phyloP scores from a whole-genome alignment of 2,888 invertebrate species.

The Oscheius sp. region DNA sequence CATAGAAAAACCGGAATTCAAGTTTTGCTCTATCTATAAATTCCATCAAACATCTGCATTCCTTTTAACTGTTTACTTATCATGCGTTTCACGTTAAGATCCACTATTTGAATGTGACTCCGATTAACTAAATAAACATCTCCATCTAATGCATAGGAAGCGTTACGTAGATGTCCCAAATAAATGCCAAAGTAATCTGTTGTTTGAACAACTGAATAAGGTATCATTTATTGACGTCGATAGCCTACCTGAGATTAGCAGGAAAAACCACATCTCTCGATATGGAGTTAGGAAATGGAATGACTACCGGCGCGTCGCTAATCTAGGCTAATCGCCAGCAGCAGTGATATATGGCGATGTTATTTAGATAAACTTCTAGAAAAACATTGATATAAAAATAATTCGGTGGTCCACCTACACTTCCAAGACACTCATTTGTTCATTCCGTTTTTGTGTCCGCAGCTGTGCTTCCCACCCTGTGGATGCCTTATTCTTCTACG shows the following conservation, averaged over 20 bases:
- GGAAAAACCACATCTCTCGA: no score
- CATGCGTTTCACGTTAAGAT: conserved; percentile 32
- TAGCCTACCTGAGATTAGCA: no score
- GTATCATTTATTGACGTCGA: no score
- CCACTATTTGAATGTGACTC: conserved; percentile 54
- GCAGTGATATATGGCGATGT: no score
- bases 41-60: background rate
- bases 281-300: no score
- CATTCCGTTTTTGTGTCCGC: conserved; percentile 14
- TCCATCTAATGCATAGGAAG: conserved; percentile 30
- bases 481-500: no score
- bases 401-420: conserved; percentile 10
- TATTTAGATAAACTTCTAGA: no score
- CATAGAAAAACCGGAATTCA: conserved; percentile 13
- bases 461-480: conserved; percentile 10
- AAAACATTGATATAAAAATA: background rate
- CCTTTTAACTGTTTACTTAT: conserved; percentile 5
- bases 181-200: conserved; percentile 22
- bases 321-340: conserved; percentile 14
- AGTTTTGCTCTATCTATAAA: conserved; percentile 9
- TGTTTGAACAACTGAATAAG: background rate
- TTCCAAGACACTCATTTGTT: background rate
- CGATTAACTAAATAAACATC: conserved; percentile 58
- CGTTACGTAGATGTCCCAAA: conserved; percentile 10
- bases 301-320: no score